phyloP scores from a whole-genome alignment of 1,140 invertebrate species.

The Orussus abietinus region DNA sequence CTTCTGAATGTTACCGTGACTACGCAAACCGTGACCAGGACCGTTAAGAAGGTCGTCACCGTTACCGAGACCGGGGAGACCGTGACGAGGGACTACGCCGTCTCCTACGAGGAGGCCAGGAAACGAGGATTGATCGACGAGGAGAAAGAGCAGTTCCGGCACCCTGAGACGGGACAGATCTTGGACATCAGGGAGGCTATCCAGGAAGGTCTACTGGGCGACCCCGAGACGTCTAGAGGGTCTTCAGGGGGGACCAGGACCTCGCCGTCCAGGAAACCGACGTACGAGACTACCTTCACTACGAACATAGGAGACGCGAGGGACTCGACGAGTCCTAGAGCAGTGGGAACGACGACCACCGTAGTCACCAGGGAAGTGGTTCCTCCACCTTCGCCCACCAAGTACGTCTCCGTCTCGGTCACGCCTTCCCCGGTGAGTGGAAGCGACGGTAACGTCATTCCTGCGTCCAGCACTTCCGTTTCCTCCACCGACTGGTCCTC shows the following conservation, averaged over 20 bases:
- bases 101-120: constrained; percentile 75
- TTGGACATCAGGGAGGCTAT: constrained; percentile 82
- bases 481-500: constrained; percentile 2
- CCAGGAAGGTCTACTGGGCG: constrained; percentile 64
- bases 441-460: neutral
- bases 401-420: constrained; percentile 6
- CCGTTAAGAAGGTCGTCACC: constrained; percentile 74
- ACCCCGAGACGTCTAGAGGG: constrained; percentile 54
- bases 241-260: too few relatives aligned
- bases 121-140: constrained; percentile 78
- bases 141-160: constrained; percentile 70
- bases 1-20: constrained; percentile 81
- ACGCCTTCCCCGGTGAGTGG: constrained; percentile 5
- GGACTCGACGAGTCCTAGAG: too few relatives aligned
- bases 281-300: too few relatives aligned
- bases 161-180: constrained; percentile 70
- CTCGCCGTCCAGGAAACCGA: too few relatives aligned
- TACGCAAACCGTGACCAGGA: constrained; percentile 78
- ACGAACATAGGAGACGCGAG: too few relatives aligned
- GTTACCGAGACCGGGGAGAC: constrained; percentile 62
- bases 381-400: constrained; percentile 13
- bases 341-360: constrained; percentile 39
- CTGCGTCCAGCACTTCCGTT: too few relatives aligned
- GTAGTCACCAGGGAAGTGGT: constrained; percentile 34
- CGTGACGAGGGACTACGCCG: constrained; percentile 58